Conservation (phyloP, 64 coral and sea anemone genomes). For the Hydrozoanthus tunicans region DNA sequence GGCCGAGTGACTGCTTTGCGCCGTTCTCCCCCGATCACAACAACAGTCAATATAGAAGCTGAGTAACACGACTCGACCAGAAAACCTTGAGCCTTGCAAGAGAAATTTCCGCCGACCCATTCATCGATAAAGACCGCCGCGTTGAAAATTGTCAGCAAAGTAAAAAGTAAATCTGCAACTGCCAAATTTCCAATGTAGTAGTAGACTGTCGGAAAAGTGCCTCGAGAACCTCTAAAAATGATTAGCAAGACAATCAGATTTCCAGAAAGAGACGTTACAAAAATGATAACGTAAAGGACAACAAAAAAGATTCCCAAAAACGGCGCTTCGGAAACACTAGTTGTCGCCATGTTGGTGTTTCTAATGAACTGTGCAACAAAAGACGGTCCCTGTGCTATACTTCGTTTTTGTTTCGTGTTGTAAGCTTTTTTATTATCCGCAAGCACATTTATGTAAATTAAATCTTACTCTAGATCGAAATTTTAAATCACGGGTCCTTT, state of each 20-base stretch:
- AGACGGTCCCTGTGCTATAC: too few relatives aligned
- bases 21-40: conserved; percentile 37
- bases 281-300: background rate
- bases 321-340: conserved; percentile 10
- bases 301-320: background rate
- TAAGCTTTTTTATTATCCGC: too few relatives aligned
- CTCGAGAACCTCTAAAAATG: conserved; percentile 10
- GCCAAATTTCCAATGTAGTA: conserved; percentile 65
- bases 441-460: too few relatives aligned
- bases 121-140: conserved; percentile 21
- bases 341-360: background rate
- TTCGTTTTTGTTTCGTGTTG: too few relatives aligned
- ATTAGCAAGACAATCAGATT: conserved; percentile 18
- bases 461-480: too few relatives aligned
- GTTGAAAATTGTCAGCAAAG: conserved; percentile 37
- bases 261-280: conserved; percentile 44
- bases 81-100: conserved; percentile 54
- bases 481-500: too few relatives aligned
- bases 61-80: conserved; percentile 56
- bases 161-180: conserved; percentile 37
- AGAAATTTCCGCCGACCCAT: conserved; percentile 51
- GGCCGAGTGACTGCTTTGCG: conserved; percentile 22
- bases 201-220: conserved; percentile 14
- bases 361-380: too few relatives aligned
- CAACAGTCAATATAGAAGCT: conserved; percentile 44